phyloP scores from a whole-genome alignment of 2,113 vertebrate species.

The Columba livia region DNA sequence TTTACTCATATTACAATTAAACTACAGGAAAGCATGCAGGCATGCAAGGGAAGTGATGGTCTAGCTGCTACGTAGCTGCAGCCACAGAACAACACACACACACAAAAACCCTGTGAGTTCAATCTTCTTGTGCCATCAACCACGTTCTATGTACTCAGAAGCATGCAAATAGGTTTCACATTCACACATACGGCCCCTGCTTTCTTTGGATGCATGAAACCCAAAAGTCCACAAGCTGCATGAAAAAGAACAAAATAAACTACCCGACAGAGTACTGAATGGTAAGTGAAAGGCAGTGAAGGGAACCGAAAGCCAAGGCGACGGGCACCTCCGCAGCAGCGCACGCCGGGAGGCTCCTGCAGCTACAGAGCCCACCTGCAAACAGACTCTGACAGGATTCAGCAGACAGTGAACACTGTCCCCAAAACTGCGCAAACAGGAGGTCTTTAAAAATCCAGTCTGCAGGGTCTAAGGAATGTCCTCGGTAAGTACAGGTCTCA shows the following conservation, averaged over 20 bases:
- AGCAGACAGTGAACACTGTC: neutral
- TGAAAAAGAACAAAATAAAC: neutral
- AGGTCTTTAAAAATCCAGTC: neutral
- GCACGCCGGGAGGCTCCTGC: neutral
- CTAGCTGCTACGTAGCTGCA: slow-evolving; percentile 42
- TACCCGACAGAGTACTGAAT: rapidly evolving
- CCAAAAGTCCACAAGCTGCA: neutral
- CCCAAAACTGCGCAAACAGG: neutral
- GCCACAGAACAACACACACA: neutral
- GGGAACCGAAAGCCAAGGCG: neutral
- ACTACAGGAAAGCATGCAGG: slow-evolving; percentile 57
- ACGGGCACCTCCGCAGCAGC: neutral
- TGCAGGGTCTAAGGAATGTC: neutral
- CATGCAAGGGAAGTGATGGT: slow-evolving; percentile 53
- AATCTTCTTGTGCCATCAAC: neutral
- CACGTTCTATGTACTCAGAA: neutral
- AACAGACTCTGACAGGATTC: neutral
- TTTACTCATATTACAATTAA: slow-evolving; percentile 56
- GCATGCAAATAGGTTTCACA: neutral
- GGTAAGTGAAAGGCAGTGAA: neutral
- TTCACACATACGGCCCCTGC: neutral
- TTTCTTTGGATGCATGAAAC: neutral
- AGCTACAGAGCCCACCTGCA: neutral
- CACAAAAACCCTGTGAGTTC: neutral
- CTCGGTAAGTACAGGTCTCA: neutral